Evolutionary conservation across 2,888 invertebrate species (phyloP).

Genomic region (Diarsia dahlii): DNA sequence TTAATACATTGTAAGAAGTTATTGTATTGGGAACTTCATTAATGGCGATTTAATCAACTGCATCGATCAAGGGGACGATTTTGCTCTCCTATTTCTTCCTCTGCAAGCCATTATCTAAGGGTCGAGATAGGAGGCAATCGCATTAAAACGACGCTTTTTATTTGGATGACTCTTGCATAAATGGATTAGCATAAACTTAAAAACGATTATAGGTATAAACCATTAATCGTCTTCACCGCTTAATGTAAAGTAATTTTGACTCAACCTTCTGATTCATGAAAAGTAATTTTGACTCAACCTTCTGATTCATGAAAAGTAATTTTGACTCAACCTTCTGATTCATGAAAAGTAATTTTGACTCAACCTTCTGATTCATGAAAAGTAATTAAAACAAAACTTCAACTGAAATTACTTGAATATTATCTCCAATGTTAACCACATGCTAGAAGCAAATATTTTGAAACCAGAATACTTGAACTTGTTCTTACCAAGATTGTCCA

Average conservation of each 20-base stretch:
- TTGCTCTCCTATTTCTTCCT: neutral
- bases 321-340: neutral
- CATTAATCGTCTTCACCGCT: neutral
- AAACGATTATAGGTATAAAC: no score
- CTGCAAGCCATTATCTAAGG: neutral
- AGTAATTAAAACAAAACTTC: neutral
- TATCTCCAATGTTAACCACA: neutral
- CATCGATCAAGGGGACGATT: neutral
- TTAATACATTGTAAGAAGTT: neutral
- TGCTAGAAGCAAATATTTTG: neutral
- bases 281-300: neutral
- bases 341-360: no score
- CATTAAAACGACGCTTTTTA: neutral
- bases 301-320: no score
- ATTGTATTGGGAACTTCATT: neutral
- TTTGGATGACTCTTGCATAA: neutral
- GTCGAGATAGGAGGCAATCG: neutral
- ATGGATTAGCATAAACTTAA: neutral
- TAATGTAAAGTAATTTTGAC: neutral
- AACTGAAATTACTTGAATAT: neutral
- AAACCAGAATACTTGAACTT: neutral
- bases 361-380: neutral
- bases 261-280: neutral
- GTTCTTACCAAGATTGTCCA: neutral
- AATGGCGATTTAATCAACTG: no score